These are phyloP conservation scores for Nibea albiflora DNA, from an alignment of 2,113 vertebrate species.

Conservation along the genomic window DNA sequence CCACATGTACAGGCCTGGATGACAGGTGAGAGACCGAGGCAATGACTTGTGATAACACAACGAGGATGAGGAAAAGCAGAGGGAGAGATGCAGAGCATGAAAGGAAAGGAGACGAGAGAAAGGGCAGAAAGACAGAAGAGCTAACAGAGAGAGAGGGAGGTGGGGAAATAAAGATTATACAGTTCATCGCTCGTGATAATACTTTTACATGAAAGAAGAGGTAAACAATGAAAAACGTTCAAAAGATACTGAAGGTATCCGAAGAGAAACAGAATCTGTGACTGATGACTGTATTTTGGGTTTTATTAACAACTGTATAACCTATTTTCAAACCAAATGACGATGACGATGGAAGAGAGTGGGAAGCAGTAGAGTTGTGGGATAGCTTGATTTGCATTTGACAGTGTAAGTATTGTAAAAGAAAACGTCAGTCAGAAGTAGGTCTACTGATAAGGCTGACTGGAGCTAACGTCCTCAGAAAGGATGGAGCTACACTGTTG, in stretches of 20 bases:
- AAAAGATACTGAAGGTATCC: background rate
- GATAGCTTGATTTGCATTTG: background rate
- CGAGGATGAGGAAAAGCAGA: slow-evolving; percentile 44
- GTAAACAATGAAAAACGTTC: background rate
- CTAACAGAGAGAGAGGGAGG: slow-evolving; percentile 3
- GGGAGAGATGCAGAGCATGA: slow-evolving; percentile 6
- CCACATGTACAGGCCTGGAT: slow-evolving; percentile 46
- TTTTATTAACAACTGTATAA: background rate
- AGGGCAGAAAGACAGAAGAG: background rate
- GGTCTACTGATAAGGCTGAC: background rate
- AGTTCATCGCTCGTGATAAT: background rate
- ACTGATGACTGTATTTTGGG: background rate
- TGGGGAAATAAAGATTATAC: background rate
- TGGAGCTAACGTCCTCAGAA: no score
- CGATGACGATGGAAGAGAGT: no score
- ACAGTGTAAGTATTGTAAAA: background rate
- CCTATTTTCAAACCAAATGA: slow-evolving; percentile 16
- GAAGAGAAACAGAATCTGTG: background rate
- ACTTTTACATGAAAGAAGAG: background rate
- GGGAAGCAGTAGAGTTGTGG: background rate
- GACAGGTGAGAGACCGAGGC: slow-evolving; percentile 62
- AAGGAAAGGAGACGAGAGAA: slow-evolving; percentile 1
- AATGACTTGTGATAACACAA: slow-evolving; percentile 43
- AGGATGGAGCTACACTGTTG: background rate
- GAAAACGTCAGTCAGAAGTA: background rate